These are phyloP conservation scores for Sebastes cheni DNA, from an alignment of 2,797 vertebrate genomes.

Conservation along the genomic window DNA sequence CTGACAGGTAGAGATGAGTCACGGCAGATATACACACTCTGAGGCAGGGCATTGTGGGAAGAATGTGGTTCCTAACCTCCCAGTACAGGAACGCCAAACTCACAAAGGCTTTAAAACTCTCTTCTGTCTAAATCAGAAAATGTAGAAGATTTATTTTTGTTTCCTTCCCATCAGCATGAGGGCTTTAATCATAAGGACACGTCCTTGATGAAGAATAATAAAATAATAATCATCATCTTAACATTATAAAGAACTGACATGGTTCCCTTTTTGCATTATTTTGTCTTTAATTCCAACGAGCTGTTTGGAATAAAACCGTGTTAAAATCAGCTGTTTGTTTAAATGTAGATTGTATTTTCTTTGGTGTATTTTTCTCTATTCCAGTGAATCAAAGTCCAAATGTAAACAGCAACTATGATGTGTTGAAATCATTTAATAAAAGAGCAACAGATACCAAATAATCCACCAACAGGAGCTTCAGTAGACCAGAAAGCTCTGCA, in stretches of 20 bases:
- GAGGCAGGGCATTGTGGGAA: conserved; percentile 53
- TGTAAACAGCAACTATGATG: background rate
- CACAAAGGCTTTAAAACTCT: background rate
- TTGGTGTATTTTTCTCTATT: conserved; percentile 12
- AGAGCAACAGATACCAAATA: background rate
- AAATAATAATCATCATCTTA: background rate
- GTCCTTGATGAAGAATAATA: background rate
- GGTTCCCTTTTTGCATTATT: background rate
- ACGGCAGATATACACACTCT: conserved; percentile 43
- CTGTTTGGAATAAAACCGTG: background rate
- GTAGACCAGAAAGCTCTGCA: background rate
- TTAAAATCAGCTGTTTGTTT: background rate
- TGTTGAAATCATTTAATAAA: background rate
- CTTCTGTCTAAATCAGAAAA: background rate
- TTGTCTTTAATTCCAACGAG: background rate
- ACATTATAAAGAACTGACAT: background rate
- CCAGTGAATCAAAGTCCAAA: background rate
- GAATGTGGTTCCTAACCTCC: background rate
- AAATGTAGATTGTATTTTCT: background rate
- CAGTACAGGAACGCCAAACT: background rate
- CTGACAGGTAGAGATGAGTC: conserved; percentile 44
- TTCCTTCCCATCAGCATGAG: background rate
- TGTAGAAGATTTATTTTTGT: background rate
- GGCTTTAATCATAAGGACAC: background rate
- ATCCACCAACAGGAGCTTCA: background rate